phyloP scores from a whole-genome alignment of 2,113 vertebrate genomes.

The Brevimyrus niger region DNA sequence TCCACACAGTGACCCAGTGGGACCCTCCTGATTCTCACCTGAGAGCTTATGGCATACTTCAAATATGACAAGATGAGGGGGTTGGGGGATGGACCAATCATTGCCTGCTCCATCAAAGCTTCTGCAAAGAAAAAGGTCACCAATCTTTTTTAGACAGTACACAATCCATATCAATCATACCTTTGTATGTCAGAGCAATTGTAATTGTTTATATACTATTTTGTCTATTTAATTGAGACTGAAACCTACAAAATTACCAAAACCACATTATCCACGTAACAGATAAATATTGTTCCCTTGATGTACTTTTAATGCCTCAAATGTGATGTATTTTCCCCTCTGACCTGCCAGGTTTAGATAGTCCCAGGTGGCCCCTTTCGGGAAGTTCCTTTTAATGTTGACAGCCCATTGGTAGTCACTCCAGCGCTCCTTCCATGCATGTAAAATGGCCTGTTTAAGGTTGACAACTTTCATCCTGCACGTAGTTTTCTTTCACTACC shows the following conservation, averaged over 20 bases:
- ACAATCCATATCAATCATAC: neutral
- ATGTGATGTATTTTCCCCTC: neutral
- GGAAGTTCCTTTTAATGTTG: slow-evolving; percentile 94
- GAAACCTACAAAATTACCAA: neutral
- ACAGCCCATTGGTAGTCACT: slow-evolving; percentile 95
- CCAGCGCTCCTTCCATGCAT: slow-evolving; percentile 97
- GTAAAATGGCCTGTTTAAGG: slow-evolving; percentile 90
- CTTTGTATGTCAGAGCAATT: neutral
- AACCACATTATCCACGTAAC: neutral
- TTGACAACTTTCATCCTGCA: slow-evolving; percentile 88
- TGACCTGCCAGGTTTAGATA: slow-evolving; percentile 91
- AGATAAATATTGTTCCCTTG: neutral
- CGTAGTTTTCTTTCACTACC: neutral
- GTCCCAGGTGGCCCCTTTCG: slow-evolving; percentile 91
- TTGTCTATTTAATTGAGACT: neutral
- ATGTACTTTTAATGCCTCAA: neutral
- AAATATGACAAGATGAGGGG: slow-evolving; percentile 93
- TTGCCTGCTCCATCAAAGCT: slow-evolving; percentile 90
- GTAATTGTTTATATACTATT: neutral
- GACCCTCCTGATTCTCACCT: slow-evolving; percentile 60
- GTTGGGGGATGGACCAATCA: slow-evolving; percentile 94
- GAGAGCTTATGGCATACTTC: slow-evolving; percentile 93
- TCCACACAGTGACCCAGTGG: neutral
- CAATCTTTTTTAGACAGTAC: neutral
- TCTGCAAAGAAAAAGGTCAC: slow-evolving; percentile 58